Base-by-base conservation (phyloP, 2,113 vertebrate species). In the Andinoacara biseriatus region DNA sequence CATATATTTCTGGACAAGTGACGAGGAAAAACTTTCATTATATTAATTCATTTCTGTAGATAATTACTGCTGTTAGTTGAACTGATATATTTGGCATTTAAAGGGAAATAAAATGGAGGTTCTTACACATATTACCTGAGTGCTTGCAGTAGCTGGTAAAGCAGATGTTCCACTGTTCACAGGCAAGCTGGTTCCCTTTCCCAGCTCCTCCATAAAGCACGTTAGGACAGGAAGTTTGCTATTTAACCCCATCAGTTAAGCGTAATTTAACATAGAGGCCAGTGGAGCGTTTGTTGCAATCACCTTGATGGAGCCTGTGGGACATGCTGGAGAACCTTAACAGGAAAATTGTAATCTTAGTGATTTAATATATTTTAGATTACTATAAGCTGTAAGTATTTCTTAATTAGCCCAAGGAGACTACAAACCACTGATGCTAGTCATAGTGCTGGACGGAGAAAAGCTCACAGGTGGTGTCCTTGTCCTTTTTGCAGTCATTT, bases 21-120 rank as follows among this genome's bases (percentile, higher is more conserved):
- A 31, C 11, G 63, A 86, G 46, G 1, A 52, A 40, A 86, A 26
- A 35, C 46, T 18, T 18, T 52, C 14, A 52, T 18, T 52, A 18
- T 7, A 52, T 52, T 52, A 7, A 7, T 15, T 7, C 14, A 18
- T 52, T 18, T 52, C 46, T 52, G 15, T 18, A 52, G 5, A 52
- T 18, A 52, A 52, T 52, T 69, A 24, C 9, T 49, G 40, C 7
- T 69, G 22, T 11, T 69, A 46, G 8, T 9, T 10, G 24, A 18
- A 49, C 18, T 49, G 24, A 65, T 43, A 26, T 3, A 8, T 83
- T 67, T 86, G 38, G 72, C 79, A 78, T 86, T 79, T 82, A 17
- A 35, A 56, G 67, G 49, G 3, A 46, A 33, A 43, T 24, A 31
- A 58, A 72, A 40, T 20, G 6, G 5, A 67, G 33, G 74, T 35